Base-by-base conservation (phyloP, 2,113 vertebrate genomes). In the Mola mola region DNA sequence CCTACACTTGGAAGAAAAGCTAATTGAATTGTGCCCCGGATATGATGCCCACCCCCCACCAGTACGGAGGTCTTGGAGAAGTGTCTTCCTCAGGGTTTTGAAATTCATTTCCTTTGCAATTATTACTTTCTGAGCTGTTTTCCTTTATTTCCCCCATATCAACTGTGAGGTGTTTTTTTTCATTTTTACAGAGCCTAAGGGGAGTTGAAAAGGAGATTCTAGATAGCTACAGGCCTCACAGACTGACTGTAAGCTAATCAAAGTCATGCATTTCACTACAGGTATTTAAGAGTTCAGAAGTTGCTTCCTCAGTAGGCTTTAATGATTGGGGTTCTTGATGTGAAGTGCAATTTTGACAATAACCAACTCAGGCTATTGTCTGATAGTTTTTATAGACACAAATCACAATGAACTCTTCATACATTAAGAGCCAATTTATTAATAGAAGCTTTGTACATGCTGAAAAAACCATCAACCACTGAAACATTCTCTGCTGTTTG, bases 11-110 rank as follows among this genome's bases (percentile, higher is more conserved):
- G 72, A 75, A 59, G 69, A 67, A 66, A 78, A 83, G 81, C 85
- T 85, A 83, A 89, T 88, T 90, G 85, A 87, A 87, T 88, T 78
- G 75, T 81, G 72, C 69, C 66, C 75, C 49, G 79, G 76, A 85
- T 82, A 81, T 81, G 74, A 81, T 77, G 70, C 19, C 19, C 10
- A 20, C 19, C 40, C 11, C 49, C 44, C 51, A 26, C 59, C 64
- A 63, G 66, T 72, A 78, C 10, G 29, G 61, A 73, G 60, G 85
- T 84, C 78, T 85, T 38, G 52, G 61, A 52, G 52, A 79, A 79
- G 71, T 78, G 78, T 73, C 65, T 61, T 88, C 87, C 82, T 82
- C 24, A 0, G 79, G 84, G 84, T 82, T 88, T 89, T 79, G 41
- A 85, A 89, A 88, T 82, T 83, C 25, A 87, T 90, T 90, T 89